These are phyloP conservation scores for Epinephelus awoara DNA, from an alignment of 2,797 vertebrate genomes.

Conservation along the genomic window DNA sequence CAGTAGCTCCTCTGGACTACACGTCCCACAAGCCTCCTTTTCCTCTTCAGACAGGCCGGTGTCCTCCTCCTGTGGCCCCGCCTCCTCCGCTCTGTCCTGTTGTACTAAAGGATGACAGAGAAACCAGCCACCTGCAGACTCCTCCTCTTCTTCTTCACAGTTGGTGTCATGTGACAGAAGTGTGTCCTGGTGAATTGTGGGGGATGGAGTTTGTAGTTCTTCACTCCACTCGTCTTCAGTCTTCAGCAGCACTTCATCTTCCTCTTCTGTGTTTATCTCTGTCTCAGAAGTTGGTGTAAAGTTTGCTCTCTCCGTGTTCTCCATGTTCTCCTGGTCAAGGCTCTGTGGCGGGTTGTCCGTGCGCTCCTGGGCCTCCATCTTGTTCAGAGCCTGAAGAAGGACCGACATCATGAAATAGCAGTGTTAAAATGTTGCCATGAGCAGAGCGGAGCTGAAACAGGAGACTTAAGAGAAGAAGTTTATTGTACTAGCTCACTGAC, in stretches of 20 bases:
- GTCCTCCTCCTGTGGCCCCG: neutral
- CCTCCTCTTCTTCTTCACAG: slow-evolving; percentile 20
- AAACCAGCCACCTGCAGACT: neutral
- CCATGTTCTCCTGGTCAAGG: neutral
- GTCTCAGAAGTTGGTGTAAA: neutral
- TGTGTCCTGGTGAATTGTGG: slow-evolving; percentile 41
- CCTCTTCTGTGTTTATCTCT: slow-evolving; percentile 3
- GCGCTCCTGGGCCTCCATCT: slow-evolving; percentile 51
- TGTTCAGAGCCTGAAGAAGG: slow-evolving; percentile 57
- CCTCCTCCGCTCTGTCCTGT: slow-evolving; percentile 2
- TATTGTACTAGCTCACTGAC: no score
- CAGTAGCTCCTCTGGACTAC: slow-evolving; percentile 70
- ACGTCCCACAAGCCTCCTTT: slow-evolving; percentile 43
- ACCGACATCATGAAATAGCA: neutral
- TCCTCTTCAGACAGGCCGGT: slow-evolving; percentile 1
- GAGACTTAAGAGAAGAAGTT: no score
- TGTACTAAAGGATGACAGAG: slow-evolving; percentile 9
- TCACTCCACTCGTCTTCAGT: slow-evolving; percentile 1
- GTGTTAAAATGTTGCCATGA: no score
- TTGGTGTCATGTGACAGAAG: slow-evolving; percentile 23
- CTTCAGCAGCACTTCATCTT: neutral
- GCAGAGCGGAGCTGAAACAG: no score
- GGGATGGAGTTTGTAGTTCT: slow-evolving; percentile 49
- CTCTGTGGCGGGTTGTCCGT: neutral
- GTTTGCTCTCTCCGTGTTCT: neutral